Conservation (phyloP, 2,797 vertebrate species). For the Pipistrellus pipistrellus region DNA sequence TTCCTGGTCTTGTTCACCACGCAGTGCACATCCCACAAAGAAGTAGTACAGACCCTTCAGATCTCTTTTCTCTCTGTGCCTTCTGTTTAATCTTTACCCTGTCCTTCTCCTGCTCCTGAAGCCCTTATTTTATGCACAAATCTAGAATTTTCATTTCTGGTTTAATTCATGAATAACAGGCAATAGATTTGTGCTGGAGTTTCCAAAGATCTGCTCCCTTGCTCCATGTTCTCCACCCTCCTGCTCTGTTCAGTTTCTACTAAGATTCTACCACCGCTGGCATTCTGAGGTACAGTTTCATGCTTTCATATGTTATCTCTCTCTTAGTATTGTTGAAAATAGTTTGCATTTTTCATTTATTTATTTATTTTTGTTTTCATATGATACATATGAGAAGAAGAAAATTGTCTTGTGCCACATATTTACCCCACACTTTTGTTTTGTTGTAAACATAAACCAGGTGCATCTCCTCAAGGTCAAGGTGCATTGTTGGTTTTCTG, state of each 20-base stretch:
- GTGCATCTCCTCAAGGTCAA: background rate
- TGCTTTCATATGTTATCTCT: background rate
- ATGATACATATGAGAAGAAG: background rate
- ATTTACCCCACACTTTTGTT: background rate
- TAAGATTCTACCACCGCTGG: no score
- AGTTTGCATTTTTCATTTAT: background rate
- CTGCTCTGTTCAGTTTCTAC: background rate
- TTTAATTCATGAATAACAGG: background rate
- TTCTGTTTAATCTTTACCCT: background rate
- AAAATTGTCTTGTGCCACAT: background rate
- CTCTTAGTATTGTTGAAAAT: background rate
- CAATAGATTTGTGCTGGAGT: background rate
- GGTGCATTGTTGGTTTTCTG: background rate
- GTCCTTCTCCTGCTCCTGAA: background rate
- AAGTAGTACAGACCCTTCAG: background rate
- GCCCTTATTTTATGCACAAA: background rate
- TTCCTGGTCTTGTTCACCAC: background rate
- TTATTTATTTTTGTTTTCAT: background rate
- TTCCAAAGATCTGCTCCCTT: background rate
- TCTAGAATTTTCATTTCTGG: background rate
- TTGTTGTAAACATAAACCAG: background rate
- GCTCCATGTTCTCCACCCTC: background rate
- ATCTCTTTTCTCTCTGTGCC: background rate
- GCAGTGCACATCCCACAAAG: background rate
- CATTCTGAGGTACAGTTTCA: no score